phyloP scores from a whole-genome alignment of 1,140 invertebrate genomes.

The Polypedilum pembai region DNA sequence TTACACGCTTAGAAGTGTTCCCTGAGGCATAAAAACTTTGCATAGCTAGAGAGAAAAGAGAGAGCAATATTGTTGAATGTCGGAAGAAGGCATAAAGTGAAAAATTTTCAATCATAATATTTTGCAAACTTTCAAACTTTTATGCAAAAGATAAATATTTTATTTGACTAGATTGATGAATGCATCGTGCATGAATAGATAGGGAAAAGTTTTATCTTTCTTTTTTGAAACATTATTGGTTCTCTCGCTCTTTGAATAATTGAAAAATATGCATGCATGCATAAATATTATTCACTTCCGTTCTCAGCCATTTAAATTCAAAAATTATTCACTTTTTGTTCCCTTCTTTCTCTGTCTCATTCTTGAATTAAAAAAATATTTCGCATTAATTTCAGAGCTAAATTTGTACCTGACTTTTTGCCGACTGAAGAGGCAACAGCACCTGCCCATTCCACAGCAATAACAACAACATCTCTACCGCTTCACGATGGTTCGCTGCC shows the following conservation, averaged over 20 bases:
- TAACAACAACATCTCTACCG: constrained; percentile 32
- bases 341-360: neutral
- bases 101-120: constrained; percentile 19
- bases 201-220: neutral
- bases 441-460: constrained; percentile 31
- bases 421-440: constrained; percentile 52
- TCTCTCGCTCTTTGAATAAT: neutral
- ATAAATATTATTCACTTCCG: neutral
- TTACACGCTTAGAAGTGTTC: constrained; percentile 4
- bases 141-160: no score
- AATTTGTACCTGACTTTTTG: constrained; percentile 59
- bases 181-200: no score
- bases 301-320: neutral
- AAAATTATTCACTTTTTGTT: no score
- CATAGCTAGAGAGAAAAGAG: neutral
- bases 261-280: neutral
- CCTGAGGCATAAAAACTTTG: constrained; percentile 10
- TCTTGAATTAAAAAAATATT: neutral
- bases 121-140: neutral
- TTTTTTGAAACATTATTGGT: neutral
- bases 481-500: constrained; percentile 31
- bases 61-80: neutral
- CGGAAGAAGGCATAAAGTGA: neutral
- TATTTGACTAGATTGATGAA: no score
- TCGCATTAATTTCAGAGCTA: constrained; percentile 46